Evolutionary conservation across 92 coral and sea anemone species (phyloP).

Genomic region (Isaurus tuberculatus): DNA sequence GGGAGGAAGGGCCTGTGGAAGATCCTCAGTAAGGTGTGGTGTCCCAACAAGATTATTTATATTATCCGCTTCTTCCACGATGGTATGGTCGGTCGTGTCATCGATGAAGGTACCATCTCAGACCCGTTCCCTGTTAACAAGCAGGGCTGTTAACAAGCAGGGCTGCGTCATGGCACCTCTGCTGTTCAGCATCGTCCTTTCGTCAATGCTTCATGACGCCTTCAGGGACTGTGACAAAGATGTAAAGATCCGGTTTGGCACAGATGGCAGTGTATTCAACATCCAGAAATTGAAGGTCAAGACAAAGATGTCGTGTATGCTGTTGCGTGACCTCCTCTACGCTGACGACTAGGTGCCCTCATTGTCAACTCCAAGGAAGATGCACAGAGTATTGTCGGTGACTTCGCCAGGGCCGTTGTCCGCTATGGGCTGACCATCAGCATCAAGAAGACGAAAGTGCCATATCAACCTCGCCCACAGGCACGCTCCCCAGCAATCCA

Average conservation of each 20-base stretch:
- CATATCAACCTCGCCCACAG: not conserved
- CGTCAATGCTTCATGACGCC: not conserved
- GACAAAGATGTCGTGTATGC: not conserved
- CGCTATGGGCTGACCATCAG: conserved; percentile 17
- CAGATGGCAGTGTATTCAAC: not conserved
- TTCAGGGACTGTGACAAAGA: conserved; percentile 7
- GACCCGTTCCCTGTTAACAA: conserved; percentile 2
- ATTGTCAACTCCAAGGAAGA: conserved; percentile 5
- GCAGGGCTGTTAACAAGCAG: conserved; percentile 28
- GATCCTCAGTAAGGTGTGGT: not conserved
- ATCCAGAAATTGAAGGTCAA: not conserved
- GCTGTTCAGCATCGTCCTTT: not conserved
- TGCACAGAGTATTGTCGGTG: conserved; percentile 5
- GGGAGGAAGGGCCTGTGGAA: not conserved
- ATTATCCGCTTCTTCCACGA: conserved; percentile 12
- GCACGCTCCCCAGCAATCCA: no score
- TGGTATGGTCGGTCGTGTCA: conserved; percentile 16
- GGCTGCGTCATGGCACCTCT: conserved; percentile 6
- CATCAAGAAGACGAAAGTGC: not conserved
- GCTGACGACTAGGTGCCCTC: conserved; percentile 39
- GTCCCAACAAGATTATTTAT: not conserved
- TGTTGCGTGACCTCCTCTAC: not conserved
- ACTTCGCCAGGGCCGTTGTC: not conserved
- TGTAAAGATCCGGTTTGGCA: not conserved
- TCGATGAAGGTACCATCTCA: not conserved